Conservation (phyloP, 1,140 invertebrate genomes). For the Drosophila pseudoananassae region DNA sequence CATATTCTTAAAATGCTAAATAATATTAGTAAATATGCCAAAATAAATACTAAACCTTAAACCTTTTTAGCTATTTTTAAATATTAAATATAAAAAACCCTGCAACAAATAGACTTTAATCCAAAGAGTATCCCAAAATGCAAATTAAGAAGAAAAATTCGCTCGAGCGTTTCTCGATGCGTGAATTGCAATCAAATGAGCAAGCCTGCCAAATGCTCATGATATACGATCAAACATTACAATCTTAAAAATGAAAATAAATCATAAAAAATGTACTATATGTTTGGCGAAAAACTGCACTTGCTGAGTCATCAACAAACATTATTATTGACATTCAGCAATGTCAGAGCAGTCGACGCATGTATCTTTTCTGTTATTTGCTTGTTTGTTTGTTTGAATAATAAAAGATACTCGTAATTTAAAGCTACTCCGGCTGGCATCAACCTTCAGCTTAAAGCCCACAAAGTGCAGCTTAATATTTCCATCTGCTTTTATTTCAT, state of each 20-base stretch:
- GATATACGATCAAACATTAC: conserved; percentile 30
- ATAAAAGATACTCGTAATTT: not conserved
- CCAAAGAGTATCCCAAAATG: conserved; percentile 19
- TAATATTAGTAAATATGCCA: no score
- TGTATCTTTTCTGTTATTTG: not conserved
- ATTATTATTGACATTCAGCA: conserved; percentile 64
- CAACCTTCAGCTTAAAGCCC: conserved; percentile 39
- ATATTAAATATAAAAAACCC: no score
- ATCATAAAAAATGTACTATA: not conserved
- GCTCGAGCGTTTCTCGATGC: conserved; percentile 36
- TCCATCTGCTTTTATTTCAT: conserved; percentile 27
- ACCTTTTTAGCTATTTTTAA: no score
- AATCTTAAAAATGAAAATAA: conserved; percentile 8
- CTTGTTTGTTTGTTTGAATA: not conserved
- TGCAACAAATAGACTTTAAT: not conserved
- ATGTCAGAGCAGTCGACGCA: conserved; percentile 49
- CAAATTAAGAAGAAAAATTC: conserved; percentile 26
- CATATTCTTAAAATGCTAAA: not conserved
- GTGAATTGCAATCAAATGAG: conserved; percentile 55
- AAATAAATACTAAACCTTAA: not conserved
- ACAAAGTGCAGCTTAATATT: conserved; percentile 58
- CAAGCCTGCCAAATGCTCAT: conserved; percentile 32
- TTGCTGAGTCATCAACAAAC: conserved; percentile 25
- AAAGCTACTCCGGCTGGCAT: not conserved
- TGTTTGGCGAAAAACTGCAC: conserved; percentile 1